Percentiles rank a stretch among this genome's conserved stretches.
Conservation (phyloP, 2,797 vertebrate species). For the Acanthis flammea region DNA sequence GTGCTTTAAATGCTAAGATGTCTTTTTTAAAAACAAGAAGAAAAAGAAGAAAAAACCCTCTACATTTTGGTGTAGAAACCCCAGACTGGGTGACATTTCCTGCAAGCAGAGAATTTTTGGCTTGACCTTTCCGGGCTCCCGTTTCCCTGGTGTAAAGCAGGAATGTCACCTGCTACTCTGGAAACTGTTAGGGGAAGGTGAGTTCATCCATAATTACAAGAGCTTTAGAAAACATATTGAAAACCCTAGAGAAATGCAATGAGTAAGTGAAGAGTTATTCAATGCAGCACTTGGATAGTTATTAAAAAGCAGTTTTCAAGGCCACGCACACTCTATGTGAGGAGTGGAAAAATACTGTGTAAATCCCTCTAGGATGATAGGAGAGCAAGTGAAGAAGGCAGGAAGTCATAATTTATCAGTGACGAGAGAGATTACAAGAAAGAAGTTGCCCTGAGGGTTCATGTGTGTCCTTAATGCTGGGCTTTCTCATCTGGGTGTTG, state of each 20-base stretch:
- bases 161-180: background rate
- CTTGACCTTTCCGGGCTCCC: background rate
- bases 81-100: conserved; percentile 10
- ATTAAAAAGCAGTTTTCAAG: background rate
- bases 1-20: background rate
- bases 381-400: background rate
- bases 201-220: background rate
- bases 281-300: background rate
- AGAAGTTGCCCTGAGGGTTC: background rate
- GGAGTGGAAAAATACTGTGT: background rate
- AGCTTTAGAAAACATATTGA: background rate
- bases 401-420: background rate
- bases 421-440: background rate
- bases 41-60: rapidly evolving
- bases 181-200: background rate
- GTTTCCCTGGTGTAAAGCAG: background rate
- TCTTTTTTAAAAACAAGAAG: background rate
- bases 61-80: background rate
- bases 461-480: background rate
- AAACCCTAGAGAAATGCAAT: background rate
- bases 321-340: background rate
- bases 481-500: background rate
- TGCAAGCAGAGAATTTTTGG: background rate
- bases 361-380: background rate
- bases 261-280: background rate